phyloP scores from a whole-genome alignment of 2,888 invertebrate genomes.

The Bimastos eiseni region DNA sequence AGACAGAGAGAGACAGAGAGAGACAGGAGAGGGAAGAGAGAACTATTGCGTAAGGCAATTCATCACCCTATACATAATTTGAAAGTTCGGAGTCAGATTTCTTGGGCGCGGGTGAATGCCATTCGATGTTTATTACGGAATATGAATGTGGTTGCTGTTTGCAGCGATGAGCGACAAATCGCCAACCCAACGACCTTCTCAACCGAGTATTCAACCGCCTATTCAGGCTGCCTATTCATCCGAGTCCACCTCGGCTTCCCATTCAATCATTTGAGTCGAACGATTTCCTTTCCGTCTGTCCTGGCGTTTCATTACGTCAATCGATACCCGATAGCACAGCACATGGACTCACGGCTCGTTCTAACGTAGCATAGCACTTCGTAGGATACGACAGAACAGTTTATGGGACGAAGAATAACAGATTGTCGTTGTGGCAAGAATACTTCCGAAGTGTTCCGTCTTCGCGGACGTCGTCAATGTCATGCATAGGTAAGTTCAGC shows the following conservation, averaged over 20 bases:
- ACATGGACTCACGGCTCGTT: no score
- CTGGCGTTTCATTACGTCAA: not conserved
- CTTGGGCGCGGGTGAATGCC: not conserved
- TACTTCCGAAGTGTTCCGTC: not conserved
- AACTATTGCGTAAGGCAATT: not conserved
- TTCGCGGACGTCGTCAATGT: not conserved
- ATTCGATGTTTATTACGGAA: not conserved
- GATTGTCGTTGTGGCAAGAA: not conserved
- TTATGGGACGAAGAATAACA: not conserved
- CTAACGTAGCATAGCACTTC: not conserved
- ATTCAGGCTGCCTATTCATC: not conserved
- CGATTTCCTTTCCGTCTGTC: not conserved
- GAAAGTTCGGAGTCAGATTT: not conserved
- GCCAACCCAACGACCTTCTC: not conserved
- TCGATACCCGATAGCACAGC: not conserved
- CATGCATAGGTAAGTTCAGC: not conserved
- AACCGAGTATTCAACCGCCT: not conserved
- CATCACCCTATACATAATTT: not conserved
- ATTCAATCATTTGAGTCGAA: not conserved
- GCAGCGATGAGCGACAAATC: not conserved
- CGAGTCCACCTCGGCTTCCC: not conserved
- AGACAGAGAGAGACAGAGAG: not conserved
- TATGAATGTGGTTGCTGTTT: not conserved
- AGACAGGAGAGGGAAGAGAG: not conserved
- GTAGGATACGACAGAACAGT: not conserved